These are phyloP conservation scores for Spodoptera littoralis DNA, from an alignment of 2,888 invertebrate genomes.

Conservation along the genomic window DNA sequence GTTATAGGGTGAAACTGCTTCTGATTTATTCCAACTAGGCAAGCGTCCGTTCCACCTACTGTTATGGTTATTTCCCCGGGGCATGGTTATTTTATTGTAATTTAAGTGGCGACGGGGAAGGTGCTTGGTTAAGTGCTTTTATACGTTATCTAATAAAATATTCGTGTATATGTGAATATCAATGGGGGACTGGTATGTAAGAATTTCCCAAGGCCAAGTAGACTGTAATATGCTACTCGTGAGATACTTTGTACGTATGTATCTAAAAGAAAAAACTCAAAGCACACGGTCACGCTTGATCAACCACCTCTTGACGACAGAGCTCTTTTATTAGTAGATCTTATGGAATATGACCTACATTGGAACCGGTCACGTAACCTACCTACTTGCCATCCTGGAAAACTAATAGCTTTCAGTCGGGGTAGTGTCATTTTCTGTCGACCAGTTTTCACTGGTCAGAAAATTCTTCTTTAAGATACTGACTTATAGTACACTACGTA, in stretches of 20 bases:
- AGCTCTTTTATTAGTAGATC: constrained; percentile 3
- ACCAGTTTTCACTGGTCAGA: no score
- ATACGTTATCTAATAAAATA: constrained; percentile 13
- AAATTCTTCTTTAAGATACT: no score
- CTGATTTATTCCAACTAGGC: constrained; percentile 20
- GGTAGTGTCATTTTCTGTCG: background rate
- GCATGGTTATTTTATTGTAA: constrained; percentile 12
- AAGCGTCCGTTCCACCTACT: constrained; percentile 3
- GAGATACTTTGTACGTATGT: background rate
- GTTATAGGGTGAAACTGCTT: background rate
- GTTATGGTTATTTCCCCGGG: constrained; percentile 26
- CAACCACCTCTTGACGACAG: constrained; percentile 2
- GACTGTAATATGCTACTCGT: background rate
- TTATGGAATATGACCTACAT: constrained; percentile 5
- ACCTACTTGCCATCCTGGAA: background rate
- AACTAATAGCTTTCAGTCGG: constrained; percentile 7
- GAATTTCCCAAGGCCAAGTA: background rate
- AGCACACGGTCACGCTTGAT: background rate
- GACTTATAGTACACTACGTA: no score
- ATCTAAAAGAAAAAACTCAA: background rate
- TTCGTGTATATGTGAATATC: constrained; percentile 8
- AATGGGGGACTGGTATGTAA: constrained; percentile 2
- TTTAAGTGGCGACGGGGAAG: constrained; percentile 10
- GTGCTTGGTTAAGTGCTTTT: constrained; percentile 5
- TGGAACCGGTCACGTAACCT: background rate